Evolutionary conservation across 1,140 invertebrate genomes (phyloP).

Genomic region (Lycorma delicatula): DNA sequence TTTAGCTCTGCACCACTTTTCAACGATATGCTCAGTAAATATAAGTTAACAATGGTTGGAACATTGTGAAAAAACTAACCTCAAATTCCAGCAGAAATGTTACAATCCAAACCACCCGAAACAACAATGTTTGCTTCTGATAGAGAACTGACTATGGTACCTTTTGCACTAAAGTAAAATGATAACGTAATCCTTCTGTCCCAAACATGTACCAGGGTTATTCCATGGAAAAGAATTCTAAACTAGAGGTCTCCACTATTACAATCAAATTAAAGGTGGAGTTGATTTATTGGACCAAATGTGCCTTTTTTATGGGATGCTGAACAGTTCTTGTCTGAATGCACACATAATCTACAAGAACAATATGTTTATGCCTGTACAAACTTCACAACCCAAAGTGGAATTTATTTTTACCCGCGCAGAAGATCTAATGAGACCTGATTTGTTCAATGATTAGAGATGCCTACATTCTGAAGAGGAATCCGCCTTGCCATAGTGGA

Average conservation of each 20-base stretch:
- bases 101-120: conserved; percentile 15
- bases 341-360: conserved; percentile 12
- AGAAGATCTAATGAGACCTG: conserved; percentile 7
- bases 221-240: conserved; percentile 19
- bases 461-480: neutral
- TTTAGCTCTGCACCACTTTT: conserved; percentile 20
- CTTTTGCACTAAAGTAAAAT: conserved; percentile 32
- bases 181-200: conserved; percentile 29
- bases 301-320: conserved; percentile 32
- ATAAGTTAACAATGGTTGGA: conserved; percentile 20
- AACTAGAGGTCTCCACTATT: conserved; percentile 38
- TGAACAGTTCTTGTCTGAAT: conserved; percentile 28
- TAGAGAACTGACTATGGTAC: conserved; percentile 33
- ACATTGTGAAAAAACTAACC: conserved; percentile 23
- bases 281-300: conserved; percentile 41
- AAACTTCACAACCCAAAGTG: conserved; percentile 3
- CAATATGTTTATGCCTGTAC: neutral
- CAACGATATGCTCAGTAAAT: conserved; percentile 15
- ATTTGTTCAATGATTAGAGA: neutral
- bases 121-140: conserved; percentile 29
- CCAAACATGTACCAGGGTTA: conserved; percentile 23
- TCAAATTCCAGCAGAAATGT: conserved; percentile 12
- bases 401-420: neutral
- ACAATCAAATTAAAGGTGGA: conserved; percentile 40
- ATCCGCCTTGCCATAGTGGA: neutral